These are phyloP conservation scores for Lymantria monacha DNA, from an alignment of 2,888 invertebrate species.

Conservation along the genomic window DNA sequence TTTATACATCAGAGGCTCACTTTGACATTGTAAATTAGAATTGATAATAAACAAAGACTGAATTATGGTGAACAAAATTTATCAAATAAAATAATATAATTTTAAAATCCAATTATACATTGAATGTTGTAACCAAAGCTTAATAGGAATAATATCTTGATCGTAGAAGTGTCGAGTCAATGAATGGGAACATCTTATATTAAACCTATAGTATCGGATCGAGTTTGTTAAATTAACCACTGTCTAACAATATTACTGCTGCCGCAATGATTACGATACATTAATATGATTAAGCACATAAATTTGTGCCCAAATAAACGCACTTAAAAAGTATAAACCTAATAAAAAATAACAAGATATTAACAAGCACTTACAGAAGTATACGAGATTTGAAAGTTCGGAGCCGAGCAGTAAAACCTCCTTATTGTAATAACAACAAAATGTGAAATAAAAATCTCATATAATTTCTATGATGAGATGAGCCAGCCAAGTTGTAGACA, in stretches of 20 bases:
- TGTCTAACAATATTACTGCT: constrained; percentile 23
- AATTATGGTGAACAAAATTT: too few relatives aligned
- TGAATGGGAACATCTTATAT: too few relatives aligned
- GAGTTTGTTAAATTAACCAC: too few relatives aligned
- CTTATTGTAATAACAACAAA: constrained; percentile 19
- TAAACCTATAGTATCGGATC: too few relatives aligned
- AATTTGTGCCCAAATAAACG: constrained; percentile 50
- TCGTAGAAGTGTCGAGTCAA: too few relatives aligned
- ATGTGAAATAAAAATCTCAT: constrained; percentile 18
- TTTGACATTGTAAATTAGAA: too few relatives aligned
- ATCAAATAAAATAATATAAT: too few relatives aligned
- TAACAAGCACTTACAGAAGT: constrained; percentile 46
- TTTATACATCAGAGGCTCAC: too few relatives aligned
- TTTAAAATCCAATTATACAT: too few relatives aligned
- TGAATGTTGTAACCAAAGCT: too few relatives aligned
- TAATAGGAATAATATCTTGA: too few relatives aligned
- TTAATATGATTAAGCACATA: constrained; percentile 28
- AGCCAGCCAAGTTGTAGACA: constrained; percentile 25
- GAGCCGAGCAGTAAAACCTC: constrained; percentile 23
- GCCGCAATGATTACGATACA: constrained; percentile 6
- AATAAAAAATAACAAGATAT: constrained; percentile 46
- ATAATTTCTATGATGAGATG: constrained; percentile 29
- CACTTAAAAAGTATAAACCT: constrained; percentile 40
- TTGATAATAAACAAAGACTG: too few relatives aligned
- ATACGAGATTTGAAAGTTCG: constrained; percentile 28